Percentiles rank a stretch among this genome's conserved stretches.
Evolutionary conservation across 2,797 vertebrate genomes (phyloP).

Genomic region (Cuculus canorus): DNA sequence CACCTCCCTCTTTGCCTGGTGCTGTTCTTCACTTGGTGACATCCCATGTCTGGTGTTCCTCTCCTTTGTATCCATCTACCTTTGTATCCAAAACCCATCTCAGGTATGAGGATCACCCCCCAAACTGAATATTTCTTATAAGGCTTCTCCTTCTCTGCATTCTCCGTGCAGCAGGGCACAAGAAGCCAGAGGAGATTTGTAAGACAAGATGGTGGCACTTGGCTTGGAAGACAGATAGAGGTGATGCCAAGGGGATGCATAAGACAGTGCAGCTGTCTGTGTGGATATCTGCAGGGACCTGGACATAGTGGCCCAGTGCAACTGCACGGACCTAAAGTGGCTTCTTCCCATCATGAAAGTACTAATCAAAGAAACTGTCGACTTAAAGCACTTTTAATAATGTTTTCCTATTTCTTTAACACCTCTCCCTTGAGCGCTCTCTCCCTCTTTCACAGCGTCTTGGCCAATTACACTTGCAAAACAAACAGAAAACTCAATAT

Average conservation of each 20-base stretch:
- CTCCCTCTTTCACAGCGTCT: conserved; percentile 30
- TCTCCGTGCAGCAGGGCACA: background rate
- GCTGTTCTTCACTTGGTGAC: background rate
- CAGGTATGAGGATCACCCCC: background rate
- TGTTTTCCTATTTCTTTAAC: conserved; percentile 61
- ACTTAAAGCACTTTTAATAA: conserved; percentile 39
- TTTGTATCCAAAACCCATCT: background rate
- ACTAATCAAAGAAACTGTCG: background rate
- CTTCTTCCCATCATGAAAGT: background rate
- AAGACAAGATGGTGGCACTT: background rate
- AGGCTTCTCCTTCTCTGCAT: background rate
- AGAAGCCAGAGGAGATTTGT: background rate
- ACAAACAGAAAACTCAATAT: conserved; percentile 42
- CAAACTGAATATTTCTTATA: fast-evolving
- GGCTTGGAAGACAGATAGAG: background rate
- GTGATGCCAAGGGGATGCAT: background rate
- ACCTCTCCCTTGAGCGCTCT: conserved; percentile 27
- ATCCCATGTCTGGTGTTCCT: background rate
- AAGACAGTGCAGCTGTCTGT: background rate
- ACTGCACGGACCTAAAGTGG: background rate
- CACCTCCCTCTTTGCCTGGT: background rate
- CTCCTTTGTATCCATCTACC: background rate
- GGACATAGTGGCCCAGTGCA: background rate
- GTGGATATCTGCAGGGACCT: background rate
- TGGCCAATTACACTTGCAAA: conserved; percentile 55